Evolutionary conservation across 2,797 vertebrate species (phyloP).

Genomic region (Smutsia temminckii): DNA sequence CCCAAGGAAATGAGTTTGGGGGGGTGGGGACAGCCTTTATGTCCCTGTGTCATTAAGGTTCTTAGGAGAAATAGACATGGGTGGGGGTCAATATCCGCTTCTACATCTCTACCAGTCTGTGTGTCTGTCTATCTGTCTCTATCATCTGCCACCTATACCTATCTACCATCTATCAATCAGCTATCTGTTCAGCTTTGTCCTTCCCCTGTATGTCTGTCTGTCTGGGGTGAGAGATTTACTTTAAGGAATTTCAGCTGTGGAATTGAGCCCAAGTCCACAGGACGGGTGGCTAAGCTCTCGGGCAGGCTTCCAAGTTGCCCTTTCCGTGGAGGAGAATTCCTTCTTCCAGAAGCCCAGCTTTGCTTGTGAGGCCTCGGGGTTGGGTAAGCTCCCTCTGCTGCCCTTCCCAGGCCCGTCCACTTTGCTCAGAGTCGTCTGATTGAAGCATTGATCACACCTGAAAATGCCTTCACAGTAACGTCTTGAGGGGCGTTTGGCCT

Average conservation of each 20-base stretch:
- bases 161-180: neutral
- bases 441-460: neutral
- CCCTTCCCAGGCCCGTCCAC: too few relatives aligned
- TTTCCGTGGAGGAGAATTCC: neutral
- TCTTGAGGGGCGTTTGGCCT: too few relatives aligned
- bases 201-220: neutral
- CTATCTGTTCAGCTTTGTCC: too few relatives aligned
- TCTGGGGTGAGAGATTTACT: neutral
- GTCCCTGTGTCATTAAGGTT: neutral
- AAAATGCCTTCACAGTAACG: neutral
- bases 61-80: neutral
- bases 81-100: accelerated
- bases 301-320: too few relatives aligned
- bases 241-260: neutral
- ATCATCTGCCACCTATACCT: neutral
- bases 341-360: neutral
- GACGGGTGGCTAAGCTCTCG: too few relatives aligned
- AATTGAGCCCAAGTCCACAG: too few relatives aligned
- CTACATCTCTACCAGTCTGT: accelerated
- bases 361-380: neutral
- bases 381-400: too few relatives aligned
- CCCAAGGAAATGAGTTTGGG: neutral
- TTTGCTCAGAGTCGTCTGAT: neutral
- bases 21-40: neutral
- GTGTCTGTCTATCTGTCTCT: neutral